Evolutionary conservation across 2,888 invertebrate genomes (phyloP), one percentile per base, ranked within the genome.

Genomic region (Lathronympha strigana): DNA sequence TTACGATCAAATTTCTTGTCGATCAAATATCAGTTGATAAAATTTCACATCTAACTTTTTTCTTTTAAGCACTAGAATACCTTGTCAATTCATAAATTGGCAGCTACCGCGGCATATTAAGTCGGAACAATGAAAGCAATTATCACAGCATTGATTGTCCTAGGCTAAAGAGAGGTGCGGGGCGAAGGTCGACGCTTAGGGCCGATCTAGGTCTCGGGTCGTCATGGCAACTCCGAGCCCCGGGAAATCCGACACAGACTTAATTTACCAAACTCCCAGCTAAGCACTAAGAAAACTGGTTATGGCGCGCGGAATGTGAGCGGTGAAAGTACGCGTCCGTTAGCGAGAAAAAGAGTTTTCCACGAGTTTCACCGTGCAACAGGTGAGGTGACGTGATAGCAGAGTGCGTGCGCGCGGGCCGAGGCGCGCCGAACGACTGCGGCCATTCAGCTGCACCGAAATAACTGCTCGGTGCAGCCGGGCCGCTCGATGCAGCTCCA

Each of bases 401-500:
- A 74, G 76, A 77, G 75, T 79, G 79, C 81, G 88, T 79, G 90
- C 88, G 87, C 84, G 76, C 88, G 75, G 71, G 70, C 80, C 81
- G 84, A 88, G 84, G 84, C 86, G 87, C 88, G 83, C 77, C 78
- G 78, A 80, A 73, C 84, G 86, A 90, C 89, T 89, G 88, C 79
- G 88, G 76, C 75, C 71, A 70, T 76, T 68, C 77, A 81, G 86
- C 83, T 92, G 91, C 92, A 92, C 90, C 87, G 88, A 92, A 92
- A 91, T 92, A 92, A 88, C 89, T 88, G 90, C 89, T 89, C 84
- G 77, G 58, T 90, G 90, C 89, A 90, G 82, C 88, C 90, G 79
- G 89, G 90, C 87, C 85, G 87, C 79, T 85, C 83, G 84, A 84
- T 90, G 90, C 90, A 90, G 78, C 78, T 74, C 75, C 69, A 76